Percentiles rank a stretch among this genome's conserved stretches.
phyloP scores from a whole-genome alignment of 2,113 vertebrate genomes.

The Rana temporaria region DNA sequence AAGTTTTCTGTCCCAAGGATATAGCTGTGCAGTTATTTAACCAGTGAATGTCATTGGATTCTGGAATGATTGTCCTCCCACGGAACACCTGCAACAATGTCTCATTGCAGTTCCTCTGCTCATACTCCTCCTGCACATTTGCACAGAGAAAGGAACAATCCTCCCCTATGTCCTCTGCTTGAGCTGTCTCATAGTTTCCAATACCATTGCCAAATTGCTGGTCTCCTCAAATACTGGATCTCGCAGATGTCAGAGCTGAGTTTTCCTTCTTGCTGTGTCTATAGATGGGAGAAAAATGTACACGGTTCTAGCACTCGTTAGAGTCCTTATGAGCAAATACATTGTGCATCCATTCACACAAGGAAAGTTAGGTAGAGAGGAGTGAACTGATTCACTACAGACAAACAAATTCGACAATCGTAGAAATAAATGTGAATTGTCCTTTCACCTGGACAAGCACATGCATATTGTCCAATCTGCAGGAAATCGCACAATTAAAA shows the following conservation, averaged over 20 bases:
- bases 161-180: slow-evolving; percentile 59
- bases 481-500: too few species aligned
- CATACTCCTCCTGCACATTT: slow-evolving; percentile 54
- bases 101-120: slow-evolving; percentile 62
- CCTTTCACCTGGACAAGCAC: too few species aligned
- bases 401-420: too few species aligned
- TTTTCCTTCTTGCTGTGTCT: slow-evolving; percentile 58
- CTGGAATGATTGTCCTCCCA: neutral
- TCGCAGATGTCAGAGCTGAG: slow-evolving; percentile 65
- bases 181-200: slow-evolving; percentile 67
- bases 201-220: slow-evolving; percentile 64
- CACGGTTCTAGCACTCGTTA: too few species aligned
- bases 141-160: slow-evolving; percentile 67
- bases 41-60: neutral
- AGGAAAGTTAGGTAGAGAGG: too few species aligned
- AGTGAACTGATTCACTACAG: too few species aligned
- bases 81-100: slow-evolving; percentile 47
- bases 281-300: neutral
- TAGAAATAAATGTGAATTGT: too few species aligned
- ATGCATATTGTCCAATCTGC: too few species aligned
- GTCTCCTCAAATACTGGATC: slow-evolving; percentile 63
- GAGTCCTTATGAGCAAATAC: too few species aligned
- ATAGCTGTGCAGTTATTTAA: too few species aligned
- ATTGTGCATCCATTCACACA: too few species aligned
- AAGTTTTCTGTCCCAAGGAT: neutral